These are phyloP conservation scores for Siniperca knerii DNA, from an alignment of 2,113 vertebrate genomes.

Conservation along the genomic window DNA sequence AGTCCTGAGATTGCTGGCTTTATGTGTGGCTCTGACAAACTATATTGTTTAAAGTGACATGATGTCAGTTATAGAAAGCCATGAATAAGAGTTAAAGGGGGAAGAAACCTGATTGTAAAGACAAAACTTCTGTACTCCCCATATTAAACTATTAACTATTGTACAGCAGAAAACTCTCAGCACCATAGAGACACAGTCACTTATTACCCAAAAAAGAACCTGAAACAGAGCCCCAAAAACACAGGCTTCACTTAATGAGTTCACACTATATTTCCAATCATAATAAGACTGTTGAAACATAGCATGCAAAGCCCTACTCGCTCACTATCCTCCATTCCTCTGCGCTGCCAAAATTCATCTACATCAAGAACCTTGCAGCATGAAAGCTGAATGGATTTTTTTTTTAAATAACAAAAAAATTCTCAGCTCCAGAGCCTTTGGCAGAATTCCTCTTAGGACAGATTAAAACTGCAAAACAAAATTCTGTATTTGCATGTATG, in stretches of 20 bases:
- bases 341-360: neutral
- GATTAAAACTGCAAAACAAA: slow-evolving; percentile 75
- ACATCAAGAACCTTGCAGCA: slow-evolving; percentile 20
- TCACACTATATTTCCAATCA: slow-evolving; percentile 34
- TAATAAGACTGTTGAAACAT: slow-evolving; percentile 29
- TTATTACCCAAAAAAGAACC: neutral
- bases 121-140: neutral
- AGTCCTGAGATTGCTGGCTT: slow-evolving; percentile 18
- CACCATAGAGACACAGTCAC: neutral
- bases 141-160: neutral
- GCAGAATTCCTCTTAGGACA: slow-evolving; percentile 39
- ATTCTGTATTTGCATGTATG: slow-evolving; percentile 74
- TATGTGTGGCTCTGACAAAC: slow-evolving; percentile 31
- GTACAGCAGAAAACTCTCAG: neutral
- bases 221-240: slow-evolving; percentile 9
- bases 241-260: slow-evolving; percentile 16
- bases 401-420: no score
- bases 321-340: slow-evolving; percentile 14
- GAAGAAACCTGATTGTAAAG: slow-evolving; percentile 7
- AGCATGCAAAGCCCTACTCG: neutral
- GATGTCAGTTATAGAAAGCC: slow-evolving; percentile 5
- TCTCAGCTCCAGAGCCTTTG: neutral
- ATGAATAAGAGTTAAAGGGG: slow-evolving; percentile 11
- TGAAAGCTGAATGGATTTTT: neutral
- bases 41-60: slow-evolving; percentile 27